phyloP scores from a whole-genome alignment of 2,797 vertebrate genomes.

The Tenualosa thibaudeaui region DNA sequence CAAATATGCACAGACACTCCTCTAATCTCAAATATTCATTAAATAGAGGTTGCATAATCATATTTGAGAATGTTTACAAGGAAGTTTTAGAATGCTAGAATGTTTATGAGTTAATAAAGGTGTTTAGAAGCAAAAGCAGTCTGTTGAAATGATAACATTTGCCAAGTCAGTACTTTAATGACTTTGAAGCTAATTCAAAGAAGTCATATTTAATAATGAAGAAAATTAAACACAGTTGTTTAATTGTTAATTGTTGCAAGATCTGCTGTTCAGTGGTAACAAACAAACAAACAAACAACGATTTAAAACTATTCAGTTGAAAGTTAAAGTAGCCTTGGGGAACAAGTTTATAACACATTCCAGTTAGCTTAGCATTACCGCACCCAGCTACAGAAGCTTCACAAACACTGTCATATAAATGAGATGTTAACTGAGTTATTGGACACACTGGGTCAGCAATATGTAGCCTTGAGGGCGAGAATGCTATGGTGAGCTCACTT shows the following conservation, averaged over 20 bases:
- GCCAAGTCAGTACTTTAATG: not conserved
- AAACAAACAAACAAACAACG: not conserved
- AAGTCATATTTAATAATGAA: not conserved
- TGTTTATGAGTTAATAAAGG: too few species aligned
- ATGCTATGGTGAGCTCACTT: too few species aligned
- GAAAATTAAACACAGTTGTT: not conserved
- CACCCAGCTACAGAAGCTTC: not conserved
- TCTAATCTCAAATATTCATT: not conserved
- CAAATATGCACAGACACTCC: not conserved
- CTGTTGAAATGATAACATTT: not conserved
- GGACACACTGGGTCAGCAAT: not conserved
- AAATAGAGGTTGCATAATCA: not conserved
- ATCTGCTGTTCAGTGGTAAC: not conserved
- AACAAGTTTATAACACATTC: not conserved
- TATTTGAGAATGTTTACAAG: not conserved
- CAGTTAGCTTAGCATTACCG: not conserved
- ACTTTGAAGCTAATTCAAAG: not conserved
- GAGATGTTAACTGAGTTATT: not conserved
- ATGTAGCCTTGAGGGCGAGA: too few species aligned
- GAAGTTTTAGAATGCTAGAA: not conserved
- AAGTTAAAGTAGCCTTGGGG: not conserved
- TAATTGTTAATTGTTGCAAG: not conserved
- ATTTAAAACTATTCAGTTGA: not conserved
- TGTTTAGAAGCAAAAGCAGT: not conserved
- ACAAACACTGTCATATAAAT: not conserved